phyloP scores from a whole-genome alignment of 2,888 invertebrate genomes.

The Cheilosia scutellata region DNA sequence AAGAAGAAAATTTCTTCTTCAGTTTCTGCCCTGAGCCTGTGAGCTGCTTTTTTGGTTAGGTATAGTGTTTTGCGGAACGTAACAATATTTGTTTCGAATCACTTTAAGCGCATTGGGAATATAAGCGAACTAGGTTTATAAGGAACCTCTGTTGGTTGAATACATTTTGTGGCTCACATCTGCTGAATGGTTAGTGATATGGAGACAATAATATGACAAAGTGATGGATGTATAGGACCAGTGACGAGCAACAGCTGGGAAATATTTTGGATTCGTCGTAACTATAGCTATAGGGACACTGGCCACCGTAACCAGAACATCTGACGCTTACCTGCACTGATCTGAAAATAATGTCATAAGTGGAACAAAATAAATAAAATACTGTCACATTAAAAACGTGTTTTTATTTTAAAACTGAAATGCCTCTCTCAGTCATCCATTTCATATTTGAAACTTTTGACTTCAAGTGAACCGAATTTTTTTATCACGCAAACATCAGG shows the following conservation, averaged over 20 bases:
- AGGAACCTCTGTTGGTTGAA: constrained; percentile 6
- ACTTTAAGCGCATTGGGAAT: constrained; percentile 54
- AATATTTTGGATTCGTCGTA: too few species aligned
- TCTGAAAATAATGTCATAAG: too few species aligned
- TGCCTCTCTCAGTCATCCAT: neutral
- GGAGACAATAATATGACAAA: neutral
- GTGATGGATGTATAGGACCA: too few species aligned
- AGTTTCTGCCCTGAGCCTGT: constrained; percentile 13
- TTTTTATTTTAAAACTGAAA: neutral
- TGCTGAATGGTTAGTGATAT: constrained; percentile 9
- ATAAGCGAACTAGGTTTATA: constrained; percentile 35
- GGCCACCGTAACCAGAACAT: too few species aligned
- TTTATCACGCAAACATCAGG: neutral
- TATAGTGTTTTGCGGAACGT: constrained; percentile 32
- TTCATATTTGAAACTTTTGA: neutral
- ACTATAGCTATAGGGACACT: too few species aligned
- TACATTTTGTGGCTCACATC: neutral
- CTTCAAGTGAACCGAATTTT: neutral
- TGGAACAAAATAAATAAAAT: too few species aligned
- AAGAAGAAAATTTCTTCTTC: constrained; percentile 42
- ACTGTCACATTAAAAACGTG: too few species aligned
- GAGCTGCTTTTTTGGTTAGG: constrained; percentile 2
- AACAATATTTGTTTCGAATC: constrained; percentile 61
- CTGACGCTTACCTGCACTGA: too few species aligned
- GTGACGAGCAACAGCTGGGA: too few species aligned